Base-by-base conservation (phyloP, 2,888 invertebrate species). In the Polyommatus iphigenia region DNA sequence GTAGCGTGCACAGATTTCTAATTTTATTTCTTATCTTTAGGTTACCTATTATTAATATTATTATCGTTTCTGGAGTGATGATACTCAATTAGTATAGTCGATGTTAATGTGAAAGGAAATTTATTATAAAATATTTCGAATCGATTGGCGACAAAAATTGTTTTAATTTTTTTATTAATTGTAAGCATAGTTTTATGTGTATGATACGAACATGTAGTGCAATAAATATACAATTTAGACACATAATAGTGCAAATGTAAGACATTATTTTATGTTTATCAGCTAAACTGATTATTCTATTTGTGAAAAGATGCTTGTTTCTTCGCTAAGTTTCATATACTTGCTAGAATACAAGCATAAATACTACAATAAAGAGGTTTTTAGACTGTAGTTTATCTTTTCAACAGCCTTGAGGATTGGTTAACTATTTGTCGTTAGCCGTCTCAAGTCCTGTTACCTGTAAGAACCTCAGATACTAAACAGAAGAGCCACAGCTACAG, bases 1-100 rank as follows among this genome's bases (percentile, higher is more conserved):
- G 78, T 88, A 67, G 86, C 88, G 0, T 95, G 92, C 85, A 92
- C 95, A 59, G 95, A 95, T 87, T 95, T 94, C 85, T 95, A 94
- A 91, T 71, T 20, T 54, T 73, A 75, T 59, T 15, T 36, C 36
- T 71, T 32, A 20, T 36, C 1, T 46, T 36, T 59, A 20, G 24
- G 32, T 50, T 24, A 67, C 32, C 1, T 46, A 76, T 36, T 62
- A 24, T 24, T 32, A 76, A 57, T 62, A 18, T 24, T 32, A 46
- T 5, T 46, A 62, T 10, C n/a, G 75, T 75, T 54, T 41, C 67
- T 62, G 67, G 20, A 77, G 62, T 67, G 36, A 67, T 36, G 76
- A 77, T 67, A 67, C 76, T 77, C 20, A 77, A 77, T 46, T 67
- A 77, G 67, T 62, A 24, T 75, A 75, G 50, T 46, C 15, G 15